phyloP scores from a whole-genome alignment of 2,888 invertebrate species.

The Ceraclea dissimilis region DNA sequence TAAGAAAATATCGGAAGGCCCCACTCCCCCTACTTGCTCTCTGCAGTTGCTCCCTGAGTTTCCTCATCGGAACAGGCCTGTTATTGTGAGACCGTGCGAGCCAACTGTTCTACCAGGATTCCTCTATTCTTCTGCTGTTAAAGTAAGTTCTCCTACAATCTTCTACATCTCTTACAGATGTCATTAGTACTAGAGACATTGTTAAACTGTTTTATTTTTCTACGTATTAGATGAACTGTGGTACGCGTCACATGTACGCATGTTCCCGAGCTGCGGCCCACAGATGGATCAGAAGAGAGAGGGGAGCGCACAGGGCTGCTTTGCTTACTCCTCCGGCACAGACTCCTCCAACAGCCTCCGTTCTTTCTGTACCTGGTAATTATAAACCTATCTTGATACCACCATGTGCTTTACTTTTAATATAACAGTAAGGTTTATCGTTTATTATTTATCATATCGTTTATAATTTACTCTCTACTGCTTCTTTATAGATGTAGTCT shows the following conservation, averaged over 20 bases:
- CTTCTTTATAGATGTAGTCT: too few relatives aligned
- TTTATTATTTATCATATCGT: too few relatives aligned
- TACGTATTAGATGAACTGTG: conserved; percentile 19
- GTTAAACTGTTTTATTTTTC: not conserved
- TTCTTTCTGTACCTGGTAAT: conserved; percentile 22
- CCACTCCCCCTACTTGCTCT: not conserved
- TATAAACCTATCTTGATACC: not conserved
- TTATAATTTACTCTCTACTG: too few relatives aligned
- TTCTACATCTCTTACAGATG: too few relatives aligned
- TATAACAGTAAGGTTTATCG: not conserved
- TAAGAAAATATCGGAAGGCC: conserved; percentile 7
- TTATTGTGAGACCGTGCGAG: conserved; percentile 41
- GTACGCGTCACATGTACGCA: conserved; percentile 14
- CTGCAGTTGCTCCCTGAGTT: conserved; percentile 47
- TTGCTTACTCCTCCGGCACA: conserved; percentile 15
- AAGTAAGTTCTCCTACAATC: conserved; percentile 41
- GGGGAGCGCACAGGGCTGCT: conserved; percentile 13
- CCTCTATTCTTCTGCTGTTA: conserved; percentile 59
- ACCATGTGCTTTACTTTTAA: not conserved
- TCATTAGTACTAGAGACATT: not conserved
- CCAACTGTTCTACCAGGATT: conserved; percentile 61
- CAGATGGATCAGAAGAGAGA: conserved; percentile 20
- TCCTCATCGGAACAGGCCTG: conserved; percentile 49
- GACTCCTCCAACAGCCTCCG: conserved; percentile 23
- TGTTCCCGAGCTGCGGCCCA: conserved; percentile 23